Conservation (phyloP, 2,113 vertebrate genomes). For the Ginglymostoma cirratum region DNA sequence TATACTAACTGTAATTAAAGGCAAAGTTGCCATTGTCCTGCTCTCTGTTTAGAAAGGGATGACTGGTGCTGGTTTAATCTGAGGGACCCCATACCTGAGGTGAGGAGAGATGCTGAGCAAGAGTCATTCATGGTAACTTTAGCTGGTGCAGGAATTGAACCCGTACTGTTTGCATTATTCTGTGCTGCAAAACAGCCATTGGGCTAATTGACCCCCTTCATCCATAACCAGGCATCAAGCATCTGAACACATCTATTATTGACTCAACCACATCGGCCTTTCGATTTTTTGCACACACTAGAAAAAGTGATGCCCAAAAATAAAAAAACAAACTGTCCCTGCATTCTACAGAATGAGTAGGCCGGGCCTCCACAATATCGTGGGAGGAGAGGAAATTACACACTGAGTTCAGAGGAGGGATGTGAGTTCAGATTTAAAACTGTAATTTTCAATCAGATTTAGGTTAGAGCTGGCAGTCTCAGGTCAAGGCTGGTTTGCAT, state of each 20-base stretch:
- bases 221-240: not conserved
- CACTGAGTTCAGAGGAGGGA: not conserved
- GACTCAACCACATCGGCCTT: not conserved
- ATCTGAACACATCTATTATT: not conserved
- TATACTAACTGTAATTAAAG: not conserved
- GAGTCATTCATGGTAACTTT: too few relatives aligned
- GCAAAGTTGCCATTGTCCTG: too few relatives aligned
- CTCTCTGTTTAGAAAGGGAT: too few relatives aligned
- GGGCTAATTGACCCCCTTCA: too few relatives aligned
- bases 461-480: not conserved
- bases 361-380: not conserved
- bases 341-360: not conserved
- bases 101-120: too few relatives aligned
- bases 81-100: too few relatives aligned
- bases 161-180: too few relatives aligned
- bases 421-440: not conserved
- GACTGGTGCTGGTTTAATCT: too few relatives aligned
- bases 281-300: not conserved
- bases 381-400: slow-evolving; percentile 33
- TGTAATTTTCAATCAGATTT: not conserved
- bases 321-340: not conserved
- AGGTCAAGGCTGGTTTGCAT: not conserved
- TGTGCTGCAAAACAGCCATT: too few relatives aligned
- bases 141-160: too few relatives aligned
- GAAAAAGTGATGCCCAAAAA: not conserved